A percentile compares a stretch with the other conserved stretches of the same genome.
Conservation (phyloP, 2,113 vertebrate genomes). For the Raphicerus campestris region DNA sequence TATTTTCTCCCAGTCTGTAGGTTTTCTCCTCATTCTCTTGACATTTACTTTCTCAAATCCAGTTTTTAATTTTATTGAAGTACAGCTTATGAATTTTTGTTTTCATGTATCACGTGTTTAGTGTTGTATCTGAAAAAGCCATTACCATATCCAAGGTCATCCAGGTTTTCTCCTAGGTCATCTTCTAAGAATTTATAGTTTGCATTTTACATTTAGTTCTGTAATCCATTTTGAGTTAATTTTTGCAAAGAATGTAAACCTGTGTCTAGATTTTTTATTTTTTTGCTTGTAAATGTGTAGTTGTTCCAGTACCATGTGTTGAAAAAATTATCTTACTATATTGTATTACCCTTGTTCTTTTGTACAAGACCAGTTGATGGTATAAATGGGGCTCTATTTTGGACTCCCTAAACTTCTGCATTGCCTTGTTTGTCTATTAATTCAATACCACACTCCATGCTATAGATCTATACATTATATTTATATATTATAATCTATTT, state of each 20-base stretch:
- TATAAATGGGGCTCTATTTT: background rate
- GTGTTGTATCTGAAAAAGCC: background rate
- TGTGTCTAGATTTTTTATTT: background rate
- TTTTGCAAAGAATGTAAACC: background rate
- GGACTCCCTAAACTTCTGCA: background rate
- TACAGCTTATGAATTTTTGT: background rate
- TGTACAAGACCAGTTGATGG: background rate
- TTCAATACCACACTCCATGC: background rate
- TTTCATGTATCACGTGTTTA: background rate
- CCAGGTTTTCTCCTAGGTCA: background rate
- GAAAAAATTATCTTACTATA: background rate
- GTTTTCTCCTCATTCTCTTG: background rate
- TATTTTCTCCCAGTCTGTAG: background rate
- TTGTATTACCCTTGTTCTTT: background rate
- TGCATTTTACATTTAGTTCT: background rate
- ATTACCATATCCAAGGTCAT: background rate
- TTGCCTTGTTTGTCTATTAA: background rate
- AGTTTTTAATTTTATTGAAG: too few relatives aligned
- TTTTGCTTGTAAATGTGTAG: too few relatives aligned
- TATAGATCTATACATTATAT: background rate
- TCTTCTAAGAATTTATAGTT: background rate
- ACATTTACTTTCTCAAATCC: background rate
- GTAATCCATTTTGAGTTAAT: background rate
- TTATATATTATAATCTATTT: background rate
- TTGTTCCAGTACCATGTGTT: background rate